These are phyloP conservation scores for Gasterosteus nipponicus DNA, from an alignment of 2,113 vertebrate species.

Conservation along the genomic window DNA sequence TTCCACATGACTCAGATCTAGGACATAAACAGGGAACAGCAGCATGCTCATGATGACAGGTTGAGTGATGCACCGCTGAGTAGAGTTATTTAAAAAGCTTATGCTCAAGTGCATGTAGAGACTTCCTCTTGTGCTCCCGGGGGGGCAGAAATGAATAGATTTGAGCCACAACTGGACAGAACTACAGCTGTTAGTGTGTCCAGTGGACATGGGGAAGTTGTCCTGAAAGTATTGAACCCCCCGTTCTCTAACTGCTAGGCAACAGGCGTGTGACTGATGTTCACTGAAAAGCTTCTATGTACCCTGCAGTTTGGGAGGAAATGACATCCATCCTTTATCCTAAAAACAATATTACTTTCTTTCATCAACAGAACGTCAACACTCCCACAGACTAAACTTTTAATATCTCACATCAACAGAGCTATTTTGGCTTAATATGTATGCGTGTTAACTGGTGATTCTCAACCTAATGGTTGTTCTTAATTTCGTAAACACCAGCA, in stretches of 20 bases:
- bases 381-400: neutral
- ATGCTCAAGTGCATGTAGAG: conserved; percentile 34
- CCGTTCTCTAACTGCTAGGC: neutral
- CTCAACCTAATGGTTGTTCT: neutral
- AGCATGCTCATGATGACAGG: conserved; percentile 43
- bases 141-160: conserved; percentile 6
- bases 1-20: conserved; percentile 17
- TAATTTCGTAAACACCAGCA: neutral
- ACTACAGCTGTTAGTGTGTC: conserved; percentile 8
- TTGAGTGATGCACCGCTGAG: conserved; percentile 38
- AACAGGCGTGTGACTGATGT: conserved; percentile 16
- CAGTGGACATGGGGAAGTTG: conserved; percentile 33
- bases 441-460: neutral
- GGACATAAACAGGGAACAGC: conserved; percentile 9
- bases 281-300: conserved; percentile 28
- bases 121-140: conserved; percentile 1
- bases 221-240: conserved; percentile 32
- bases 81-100: conserved; percentile 41
- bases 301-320: neutral
- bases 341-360: neutral
- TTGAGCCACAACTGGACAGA: conserved; percentile 21
- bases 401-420: neutral
- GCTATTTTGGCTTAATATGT: neutral
- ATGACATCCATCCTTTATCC: neutral
- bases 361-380: neutral